phyloP scores from a whole-genome alignment of 1,140 invertebrate genomes.

The Ladona fulva region DNA sequence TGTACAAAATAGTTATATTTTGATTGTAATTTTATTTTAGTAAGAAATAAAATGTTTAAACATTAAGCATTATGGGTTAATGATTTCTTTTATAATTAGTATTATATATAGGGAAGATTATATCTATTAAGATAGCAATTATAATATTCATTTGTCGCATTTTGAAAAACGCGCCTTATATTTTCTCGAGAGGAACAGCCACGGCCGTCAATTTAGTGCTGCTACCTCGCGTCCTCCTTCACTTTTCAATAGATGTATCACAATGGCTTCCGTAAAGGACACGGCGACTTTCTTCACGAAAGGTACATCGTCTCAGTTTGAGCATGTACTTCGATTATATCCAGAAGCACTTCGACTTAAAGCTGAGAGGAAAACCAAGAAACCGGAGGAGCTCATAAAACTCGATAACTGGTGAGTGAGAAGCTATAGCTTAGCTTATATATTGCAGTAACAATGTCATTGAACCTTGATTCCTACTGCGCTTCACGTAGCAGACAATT shows the following conservation, averaged over 20 bases:
- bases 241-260: slow-evolving; percentile 7
- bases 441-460: slow-evolving; percentile 33
- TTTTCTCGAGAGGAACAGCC: neutral
- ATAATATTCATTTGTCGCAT: neutral
- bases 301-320: slow-evolving; percentile 75
- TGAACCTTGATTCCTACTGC: slow-evolving; percentile 36
- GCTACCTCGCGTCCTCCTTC: slow-evolving; percentile 19
- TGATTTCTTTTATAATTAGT: neutral
- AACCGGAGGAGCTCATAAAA: slow-evolving; percentile 85
- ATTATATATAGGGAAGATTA: neutral
- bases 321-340: slow-evolving; percentile 79
- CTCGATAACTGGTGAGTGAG: slow-evolving; percentile 83
- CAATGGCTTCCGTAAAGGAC: slow-evolving; percentile 75
- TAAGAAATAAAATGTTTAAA: neutral
- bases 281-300: slow-evolving; percentile 83
- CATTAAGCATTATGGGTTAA: neutral
- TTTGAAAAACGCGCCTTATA: neutral
- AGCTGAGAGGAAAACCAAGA: slow-evolving; percentile 78
- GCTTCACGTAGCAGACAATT: slow-evolving; percentile 30
- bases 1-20: neutral
- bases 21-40: neutral
- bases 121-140: neutral
- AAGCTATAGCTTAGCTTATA: slow-evolving; percentile 19
- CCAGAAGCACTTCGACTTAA: slow-evolving; percentile 77
- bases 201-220: slow-evolving; percentile 13